Evolutionary conservation across 2,113 vertebrate genomes (phyloP).

Genomic region (Monopterus albus): DNA sequence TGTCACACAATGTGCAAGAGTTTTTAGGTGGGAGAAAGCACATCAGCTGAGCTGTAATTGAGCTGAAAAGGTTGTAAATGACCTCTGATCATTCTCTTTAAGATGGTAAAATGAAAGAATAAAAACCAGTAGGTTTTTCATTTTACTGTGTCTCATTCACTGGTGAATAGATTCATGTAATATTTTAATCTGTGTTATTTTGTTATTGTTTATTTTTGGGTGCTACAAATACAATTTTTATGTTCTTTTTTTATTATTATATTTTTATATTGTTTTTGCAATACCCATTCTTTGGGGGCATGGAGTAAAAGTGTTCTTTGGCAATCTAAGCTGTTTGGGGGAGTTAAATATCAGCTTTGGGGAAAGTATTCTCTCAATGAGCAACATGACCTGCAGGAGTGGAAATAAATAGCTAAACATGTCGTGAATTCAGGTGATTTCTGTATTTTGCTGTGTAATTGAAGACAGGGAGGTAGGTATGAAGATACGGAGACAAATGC

Average conservation of each 20-base stretch:
- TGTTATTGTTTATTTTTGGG: no score
- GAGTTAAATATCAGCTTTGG: no score
- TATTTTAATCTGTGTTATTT: background rate
- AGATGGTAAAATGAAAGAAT: background rate
- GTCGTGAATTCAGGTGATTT: background rate
- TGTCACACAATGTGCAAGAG: no score
- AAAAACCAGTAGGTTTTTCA: background rate
- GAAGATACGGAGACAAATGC: conserved; percentile 1
- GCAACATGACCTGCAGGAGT: background rate
- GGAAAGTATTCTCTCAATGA: no score
- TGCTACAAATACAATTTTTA: no score
- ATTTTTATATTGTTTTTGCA: no score
- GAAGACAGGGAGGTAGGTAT: background rate
- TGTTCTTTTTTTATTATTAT: no score
- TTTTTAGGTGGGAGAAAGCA: no score
- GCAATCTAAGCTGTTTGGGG: no score
- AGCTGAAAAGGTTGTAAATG: background rate
- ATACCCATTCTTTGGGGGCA: no score
- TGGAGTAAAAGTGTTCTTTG: no score
- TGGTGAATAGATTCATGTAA: no score
- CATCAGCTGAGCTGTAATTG: background rate
- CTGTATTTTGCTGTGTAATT: background rate
- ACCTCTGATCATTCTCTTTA: background rate
- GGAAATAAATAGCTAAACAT: background rate
- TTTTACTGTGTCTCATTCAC: background rate